Conservation (phyloP, 2,888 invertebrate species). For the Drosophila neutralis region DNA sequence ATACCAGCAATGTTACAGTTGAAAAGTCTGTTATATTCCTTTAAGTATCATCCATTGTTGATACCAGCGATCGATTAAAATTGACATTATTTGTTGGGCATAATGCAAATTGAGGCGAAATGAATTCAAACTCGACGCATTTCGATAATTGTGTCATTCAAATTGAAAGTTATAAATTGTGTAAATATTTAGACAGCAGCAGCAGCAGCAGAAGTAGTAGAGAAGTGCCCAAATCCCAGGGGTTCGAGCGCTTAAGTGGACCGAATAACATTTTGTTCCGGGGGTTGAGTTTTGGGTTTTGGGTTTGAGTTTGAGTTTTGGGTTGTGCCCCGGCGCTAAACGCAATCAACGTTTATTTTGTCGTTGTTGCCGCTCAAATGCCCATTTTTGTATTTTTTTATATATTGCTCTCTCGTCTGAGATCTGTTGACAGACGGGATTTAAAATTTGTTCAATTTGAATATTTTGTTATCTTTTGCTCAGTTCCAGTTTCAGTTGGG, state of each 20-base stretch:
- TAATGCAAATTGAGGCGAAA: slow-evolving; percentile 29
- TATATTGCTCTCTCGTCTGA: slow-evolving; percentile 18
- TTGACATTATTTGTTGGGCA: background rate
- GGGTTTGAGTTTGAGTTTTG: slow-evolving; percentile 8
- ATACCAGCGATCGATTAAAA: background rate
- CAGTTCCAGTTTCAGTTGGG: slow-evolving; percentile 34
- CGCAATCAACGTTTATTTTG: slow-evolving; percentile 74
- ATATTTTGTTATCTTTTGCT: slow-evolving; percentile 58
- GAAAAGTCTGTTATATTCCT: background rate
- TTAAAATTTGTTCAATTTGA: slow-evolving; percentile 77
- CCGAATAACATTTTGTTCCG: slow-evolving; percentile 36
- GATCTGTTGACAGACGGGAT: slow-evolving; percentile 79
- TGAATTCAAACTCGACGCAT: slow-evolving; percentile 22
- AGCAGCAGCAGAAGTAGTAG: slow-evolving; percentile 14
- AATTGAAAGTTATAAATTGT: slow-evolving; percentile 76
- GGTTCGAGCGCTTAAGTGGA: slow-evolving; percentile 55
- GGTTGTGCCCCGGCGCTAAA: slow-evolving; percentile 41
- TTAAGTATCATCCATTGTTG: background rate
- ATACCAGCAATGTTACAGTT: background rate
- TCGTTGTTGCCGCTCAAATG: slow-evolving; percentile 37
- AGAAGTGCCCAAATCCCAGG: slow-evolving; percentile 55
- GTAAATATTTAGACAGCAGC: slow-evolving; percentile 75
- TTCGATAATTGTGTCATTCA: slow-evolving; percentile 71
- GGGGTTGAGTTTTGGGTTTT: slow-evolving; percentile 26
- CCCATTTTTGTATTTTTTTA: slow-evolving; percentile 11